phyloP scores from a whole-genome alignment of 1,140 invertebrate species.

The Zaprionus nigranus region DNA sequence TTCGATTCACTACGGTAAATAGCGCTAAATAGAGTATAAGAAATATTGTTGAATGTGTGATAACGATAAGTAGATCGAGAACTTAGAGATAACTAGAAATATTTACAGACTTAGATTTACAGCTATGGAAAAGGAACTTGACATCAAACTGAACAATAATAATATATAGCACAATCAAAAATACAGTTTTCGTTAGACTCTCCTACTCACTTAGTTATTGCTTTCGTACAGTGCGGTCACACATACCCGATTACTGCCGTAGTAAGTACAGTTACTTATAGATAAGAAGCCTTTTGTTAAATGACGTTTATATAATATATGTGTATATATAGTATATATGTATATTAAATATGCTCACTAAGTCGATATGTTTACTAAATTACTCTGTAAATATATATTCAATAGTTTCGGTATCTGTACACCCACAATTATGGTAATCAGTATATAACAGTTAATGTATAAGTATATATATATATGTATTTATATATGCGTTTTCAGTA shows the following conservation, averaged over 20 bases:
- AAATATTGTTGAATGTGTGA: constrained; percentile 2
- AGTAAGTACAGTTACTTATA: constrained; percentile 36
- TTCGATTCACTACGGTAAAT: constrained; percentile 41
- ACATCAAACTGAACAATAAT: constrained; percentile 3
- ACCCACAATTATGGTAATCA: constrained; percentile 3
- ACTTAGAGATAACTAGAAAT: constrained; percentile 4
- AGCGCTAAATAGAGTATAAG: constrained; percentile 32
- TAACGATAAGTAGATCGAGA: background rate
- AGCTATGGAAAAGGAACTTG: constrained; percentile 4
- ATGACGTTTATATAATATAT: constrained; percentile 42
- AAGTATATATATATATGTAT: constrained; percentile 40
- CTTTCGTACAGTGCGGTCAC: constrained; percentile 36
- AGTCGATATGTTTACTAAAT: constrained; percentile 76
- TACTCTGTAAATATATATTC: constrained; percentile 45
- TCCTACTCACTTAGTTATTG: constrained; percentile 32
- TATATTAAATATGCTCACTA: constrained; percentile 47
- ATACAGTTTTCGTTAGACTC: constrained; percentile 11
- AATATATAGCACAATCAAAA: constrained; percentile 11
- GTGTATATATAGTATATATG: constrained; percentile 21
- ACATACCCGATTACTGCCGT: constrained; percentile 38
- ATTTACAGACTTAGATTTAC: constrained; percentile 15
- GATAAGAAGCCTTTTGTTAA: constrained; percentile 50
- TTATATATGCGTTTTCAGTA: constrained; percentile 22
- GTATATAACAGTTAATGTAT: constrained; percentile 35
- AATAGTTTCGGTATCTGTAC: constrained; percentile 45